Conservation (phyloP, 1,140 invertebrate genomes). For the Metopolophium dirhodum region DNA sequence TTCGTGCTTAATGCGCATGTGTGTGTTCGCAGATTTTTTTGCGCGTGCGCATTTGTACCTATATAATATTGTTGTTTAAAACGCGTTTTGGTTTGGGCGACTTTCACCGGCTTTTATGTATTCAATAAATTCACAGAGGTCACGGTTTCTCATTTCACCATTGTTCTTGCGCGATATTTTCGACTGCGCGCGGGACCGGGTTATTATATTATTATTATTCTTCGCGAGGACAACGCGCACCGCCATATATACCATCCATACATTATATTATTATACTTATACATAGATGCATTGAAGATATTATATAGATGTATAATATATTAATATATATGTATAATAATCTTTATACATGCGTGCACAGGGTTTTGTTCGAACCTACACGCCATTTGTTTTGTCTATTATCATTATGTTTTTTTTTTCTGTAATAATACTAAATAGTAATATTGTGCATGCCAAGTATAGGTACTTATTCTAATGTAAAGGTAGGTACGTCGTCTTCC, state of each 20-base stretch:
- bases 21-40: not conserved
- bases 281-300: not conserved
- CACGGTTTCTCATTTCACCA: constrained; percentile 57
- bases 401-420: not conserved
- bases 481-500: not conserved
- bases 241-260: not conserved
- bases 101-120: constrained; percentile 50
- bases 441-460: not conserved
- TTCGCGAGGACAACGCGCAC: not conserved
- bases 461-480: not conserved
- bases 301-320: not conserved
- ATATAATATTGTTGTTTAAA: constrained; percentile 14
- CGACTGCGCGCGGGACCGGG: constrained; percentile 3
- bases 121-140: constrained; percentile 50
- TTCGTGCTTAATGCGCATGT: not conserved
- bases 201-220: not conserved
- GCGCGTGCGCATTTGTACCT: not conserved
- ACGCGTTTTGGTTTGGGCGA: constrained; percentile 32
- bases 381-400: constrained; percentile 29
- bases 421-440: not conserved
- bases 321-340: not conserved
- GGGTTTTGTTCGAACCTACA: constrained; percentile 15
- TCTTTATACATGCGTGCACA: not conserved
- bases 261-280: not conserved
- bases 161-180: constrained; percentile 49